Percentiles rank a stretch among this genome's conserved stretches.
Evolutionary conservation across 1,140 invertebrate species (phyloP).

Genomic region (Nebria ingens): DNA sequence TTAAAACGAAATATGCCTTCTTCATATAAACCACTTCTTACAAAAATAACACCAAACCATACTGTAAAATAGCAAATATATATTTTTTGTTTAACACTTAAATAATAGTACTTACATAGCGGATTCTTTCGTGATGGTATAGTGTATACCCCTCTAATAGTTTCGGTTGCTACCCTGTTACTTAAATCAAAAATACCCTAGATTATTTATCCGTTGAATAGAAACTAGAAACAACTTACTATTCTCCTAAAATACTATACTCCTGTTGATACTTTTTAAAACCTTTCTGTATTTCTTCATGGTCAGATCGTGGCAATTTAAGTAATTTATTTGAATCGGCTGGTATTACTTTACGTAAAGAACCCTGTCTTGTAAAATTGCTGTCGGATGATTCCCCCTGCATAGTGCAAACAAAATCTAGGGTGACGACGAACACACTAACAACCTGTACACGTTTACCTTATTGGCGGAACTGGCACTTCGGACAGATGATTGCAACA

Average conservation of each 20-base stretch:
- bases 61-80: slow-evolving; percentile 45
- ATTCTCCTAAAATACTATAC: slow-evolving; percentile 67
- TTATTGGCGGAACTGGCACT: neutral
- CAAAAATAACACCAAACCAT: slow-evolving; percentile 90
- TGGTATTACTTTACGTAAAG: slow-evolving; percentile 27
- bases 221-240: slow-evolving; percentile 47
- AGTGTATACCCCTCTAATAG: slow-evolving; percentile 79
- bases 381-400: neutral
- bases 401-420: neutral
- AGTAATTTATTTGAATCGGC: slow-evolving; percentile 24
- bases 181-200: slow-evolving; percentile 12
- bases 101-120: slow-evolving; percentile 46
- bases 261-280: slow-evolving; percentile 48
- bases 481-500: slow-evolving; percentile 2
- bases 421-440: neutral
- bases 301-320: slow-evolving; percentile 27
- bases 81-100: slow-evolving; percentile 3
- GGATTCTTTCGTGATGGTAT: slow-evolving; percentile 79
- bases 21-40: slow-evolving; percentile 76
- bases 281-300: slow-evolving; percentile 31
- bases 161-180: slow-evolving; percentile 60
- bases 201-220: slow-evolving; percentile 9
- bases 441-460: neutral
- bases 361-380: slow-evolving; percentile 30
- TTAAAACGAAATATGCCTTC: slow-evolving; percentile 84